These are phyloP conservation scores for Myopa testacea DNA, from an alignment of 2,888 invertebrate genomes.

Conservation along the genomic window DNA sequence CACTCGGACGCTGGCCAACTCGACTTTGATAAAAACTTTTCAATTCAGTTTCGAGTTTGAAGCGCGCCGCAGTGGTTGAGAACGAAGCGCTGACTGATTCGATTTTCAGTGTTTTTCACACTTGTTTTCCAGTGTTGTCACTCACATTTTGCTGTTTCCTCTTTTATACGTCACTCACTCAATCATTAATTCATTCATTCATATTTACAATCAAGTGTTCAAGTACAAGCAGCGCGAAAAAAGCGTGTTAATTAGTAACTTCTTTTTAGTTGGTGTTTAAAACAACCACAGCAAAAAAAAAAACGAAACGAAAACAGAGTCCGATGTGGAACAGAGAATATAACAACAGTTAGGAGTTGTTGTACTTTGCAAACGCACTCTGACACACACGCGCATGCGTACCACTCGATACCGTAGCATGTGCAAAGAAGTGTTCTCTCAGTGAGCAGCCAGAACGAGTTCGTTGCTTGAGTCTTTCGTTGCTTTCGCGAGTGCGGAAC, in stretches of 20 bases:
- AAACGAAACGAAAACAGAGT: neutral
- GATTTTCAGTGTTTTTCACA: neutral
- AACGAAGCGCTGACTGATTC: neutral
- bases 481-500: constrained; percentile 10
- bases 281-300: neutral
- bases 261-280: neutral
- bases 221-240: neutral
- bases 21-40: constrained; percentile 1
- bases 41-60: constrained; percentile 29
- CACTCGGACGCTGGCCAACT: constrained; percentile 12
- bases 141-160: neutral
- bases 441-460: constrained; percentile 49
- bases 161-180: neutral
- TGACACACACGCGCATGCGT: constrained; percentile 2
- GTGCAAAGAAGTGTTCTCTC: constrained; percentile 44
- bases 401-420: constrained; percentile 49
- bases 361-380: constrained; percentile 18
- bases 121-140: neutral
- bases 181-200: neutral
- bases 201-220: neutral
- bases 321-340: neutral
- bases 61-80: constrained; percentile 26
- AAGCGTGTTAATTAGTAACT: constrained; percentile 2
- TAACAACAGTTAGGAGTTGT: constrained; percentile 27
- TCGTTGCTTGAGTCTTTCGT: constrained; percentile 51